Evolutionary conservation across 2,797 vertebrate genomes (phyloP), one percentile per base, ranked within the genome.

Genomic region (Catostomus latipinnis): DNA sequence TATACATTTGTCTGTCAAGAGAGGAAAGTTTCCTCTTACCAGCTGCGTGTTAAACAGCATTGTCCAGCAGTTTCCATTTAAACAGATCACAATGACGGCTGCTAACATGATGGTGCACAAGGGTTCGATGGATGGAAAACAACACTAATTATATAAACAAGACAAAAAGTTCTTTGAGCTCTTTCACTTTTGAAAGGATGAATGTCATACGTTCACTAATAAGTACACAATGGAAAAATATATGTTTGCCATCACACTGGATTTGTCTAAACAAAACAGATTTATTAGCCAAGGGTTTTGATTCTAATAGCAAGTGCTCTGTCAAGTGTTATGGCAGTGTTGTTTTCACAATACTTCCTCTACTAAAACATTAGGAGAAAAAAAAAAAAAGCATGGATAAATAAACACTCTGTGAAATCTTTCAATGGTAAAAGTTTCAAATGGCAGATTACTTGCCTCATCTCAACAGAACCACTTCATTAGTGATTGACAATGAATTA

Each of bases 111-210:
- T 6, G 74, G 85, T 78, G 57, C 78, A 76, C 72, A 84, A 56
- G 43, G 84, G 74, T 66, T 73, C 61, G 66, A 83, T 43, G 78
- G 72, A 82, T 86, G 86, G 85, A 90, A 88, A 89, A 83, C 85
- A 83, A 91, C 88, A 89, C 90, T 86, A 89, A 91, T 89, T 90
- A 92, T 92, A 93, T 90, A 92, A 92, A 83, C 81, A 79, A 83
- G 83, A 84, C 86, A 80, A 85, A 91, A 90, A 82, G 87, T 88
- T 91, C 92, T 91, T 90, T 85, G 84, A 84, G 86, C 79, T 86
- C 80, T 74, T 84, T 79, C 71, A 46, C 70, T 69, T 71, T 67
- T 50, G 71, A 58, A 68, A 80, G 62, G 70, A 81, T 52, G 18
- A 81, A 79, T 71, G 49, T 71, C 66, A 80, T 76, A 80, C n/a